Base-by-base conservation (phyloP, 2,797 vertebrate species). In the Cuculus canorus region DNA sequence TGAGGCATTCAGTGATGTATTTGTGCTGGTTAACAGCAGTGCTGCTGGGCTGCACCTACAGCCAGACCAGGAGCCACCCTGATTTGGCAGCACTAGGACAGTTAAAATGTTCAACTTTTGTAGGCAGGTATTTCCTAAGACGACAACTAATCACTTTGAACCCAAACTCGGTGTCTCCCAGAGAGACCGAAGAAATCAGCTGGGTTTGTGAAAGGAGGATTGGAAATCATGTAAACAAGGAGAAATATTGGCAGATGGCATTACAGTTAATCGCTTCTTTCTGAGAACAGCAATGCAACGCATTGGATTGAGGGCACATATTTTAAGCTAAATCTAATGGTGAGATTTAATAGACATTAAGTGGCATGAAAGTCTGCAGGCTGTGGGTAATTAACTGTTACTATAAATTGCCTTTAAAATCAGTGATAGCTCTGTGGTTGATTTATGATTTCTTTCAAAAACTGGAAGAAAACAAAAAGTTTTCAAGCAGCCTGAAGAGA, bases 151-250 rank as follows among this genome's bases (percentile, higher is more conserved):
- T 25, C 5, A 10, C 52, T 65, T 63, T 6, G 54, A 70, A 41
- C 6, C 17, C 45, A 68, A 79, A 64, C 28, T 3, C 33, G 7
- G 3, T 52, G 24, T 53, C 18, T 63, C 41, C 5, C 5, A 5
- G 8, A 53, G 43, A 54, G 15, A 15, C 10, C 45, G 52, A 53
- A 59, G 70, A 83, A 82, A 84, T 24, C n/a, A 63, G 19, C 1
- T 0, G 72, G 17, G n/a, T 73, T 48, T 82, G 12, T 25, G 48
- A 52, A 39, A 91, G 53, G 35, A 68, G 32, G 0, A 0, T 0
- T 69, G 50, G 70, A 52, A 94, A 86, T 56, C 22, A 39, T 30
- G 41, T 11, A 39, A 72, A 17, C 17, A 50, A 78, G 43, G 8
- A 17, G n/a, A 54, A 52, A 21, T 32, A 37, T 15, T 79, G 78